Percentiles rank a stretch among this genome's conserved stretches.
Evolutionary conservation across 2,113 vertebrate species (phyloP).

Genomic region (Rynchops niger): DNA sequence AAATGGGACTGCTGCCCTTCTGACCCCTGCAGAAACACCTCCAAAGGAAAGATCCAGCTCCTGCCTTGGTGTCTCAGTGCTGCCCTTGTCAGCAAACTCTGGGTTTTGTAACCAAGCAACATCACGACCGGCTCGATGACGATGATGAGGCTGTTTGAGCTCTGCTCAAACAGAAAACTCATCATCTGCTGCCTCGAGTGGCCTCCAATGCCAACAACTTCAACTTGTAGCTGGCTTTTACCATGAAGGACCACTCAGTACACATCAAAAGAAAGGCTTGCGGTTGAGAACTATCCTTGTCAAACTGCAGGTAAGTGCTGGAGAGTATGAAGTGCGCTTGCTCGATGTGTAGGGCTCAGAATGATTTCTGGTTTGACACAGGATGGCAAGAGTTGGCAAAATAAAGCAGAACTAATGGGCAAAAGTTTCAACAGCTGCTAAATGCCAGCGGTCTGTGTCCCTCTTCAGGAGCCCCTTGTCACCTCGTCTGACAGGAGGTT

Average conservation of each 20-base stretch:
- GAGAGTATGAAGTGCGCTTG: background rate
- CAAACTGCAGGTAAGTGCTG: background rate
- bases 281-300: background rate
- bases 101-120: background rate
- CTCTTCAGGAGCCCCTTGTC: background rate
- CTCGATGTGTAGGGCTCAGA: background rate
- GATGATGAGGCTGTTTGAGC: background rate
- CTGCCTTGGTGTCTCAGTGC: background rate
- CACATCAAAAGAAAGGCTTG: background rate
- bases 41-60: background rate
- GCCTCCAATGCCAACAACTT: background rate
- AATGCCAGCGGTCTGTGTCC: background rate
- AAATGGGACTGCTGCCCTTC: background rate
- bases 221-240: background rate
- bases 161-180: background rate
- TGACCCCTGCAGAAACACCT: background rate
- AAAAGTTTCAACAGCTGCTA: background rate
- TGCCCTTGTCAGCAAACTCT: background rate
- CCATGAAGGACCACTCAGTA: background rate
- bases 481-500: background rate
- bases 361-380: background rate
- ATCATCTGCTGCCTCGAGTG: background rate
- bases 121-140: rapidly evolving
- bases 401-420: background rate
- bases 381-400: background rate